These are phyloP conservation scores for Hippoglossus stenolepis DNA, from an alignment of 2,113 vertebrate genomes.

Conservation along the genomic window DNA sequence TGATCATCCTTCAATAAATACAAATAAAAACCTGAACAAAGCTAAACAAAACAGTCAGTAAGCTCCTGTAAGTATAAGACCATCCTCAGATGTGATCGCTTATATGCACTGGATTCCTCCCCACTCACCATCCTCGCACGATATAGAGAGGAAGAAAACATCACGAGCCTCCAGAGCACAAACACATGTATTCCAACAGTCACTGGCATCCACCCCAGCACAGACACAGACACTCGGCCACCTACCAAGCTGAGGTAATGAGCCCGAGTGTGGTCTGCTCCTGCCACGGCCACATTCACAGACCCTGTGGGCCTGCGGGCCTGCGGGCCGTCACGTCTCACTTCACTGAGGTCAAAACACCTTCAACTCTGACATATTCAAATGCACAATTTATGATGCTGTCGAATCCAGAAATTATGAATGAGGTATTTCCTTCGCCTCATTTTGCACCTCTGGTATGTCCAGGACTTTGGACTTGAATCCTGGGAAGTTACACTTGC, in stretches of 20 bases:
- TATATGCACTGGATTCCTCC: not conserved
- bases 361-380: slow-evolving; percentile 66
- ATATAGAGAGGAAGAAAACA: not conserved
- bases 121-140: not conserved
- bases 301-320: slow-evolving; percentile 26
- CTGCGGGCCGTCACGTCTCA: slow-evolving; percentile 77
- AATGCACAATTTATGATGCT: slow-evolving; percentile 70
- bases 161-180: not conserved
- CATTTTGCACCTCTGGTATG: slow-evolving; percentile 21
- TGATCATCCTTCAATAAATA: not conserved
- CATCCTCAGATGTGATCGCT: not conserved
- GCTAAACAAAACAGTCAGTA: not conserved
- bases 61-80: not conserved
- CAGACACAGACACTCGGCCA: slow-evolving; percentile 37
- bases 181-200: slow-evolving; percentile 3
- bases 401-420: slow-evolving; percentile 60
- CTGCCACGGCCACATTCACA: slow-evolving; percentile 49
- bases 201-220: slow-evolving; percentile 6
- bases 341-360: slow-evolving; percentile 69
- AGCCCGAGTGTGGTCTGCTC: slow-evolving; percentile 73
- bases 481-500: slow-evolving; percentile 6
- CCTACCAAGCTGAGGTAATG: slow-evolving; percentile 53
- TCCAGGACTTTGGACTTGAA: slow-evolving; percentile 11
- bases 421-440: slow-evolving; percentile 53
- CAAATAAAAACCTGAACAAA: not conserved